Evolutionary conservation across 2,888 invertebrate species (phyloP), one percentile per base, ranked within the genome.

Genomic region (Aphodius sticticus): DNA sequence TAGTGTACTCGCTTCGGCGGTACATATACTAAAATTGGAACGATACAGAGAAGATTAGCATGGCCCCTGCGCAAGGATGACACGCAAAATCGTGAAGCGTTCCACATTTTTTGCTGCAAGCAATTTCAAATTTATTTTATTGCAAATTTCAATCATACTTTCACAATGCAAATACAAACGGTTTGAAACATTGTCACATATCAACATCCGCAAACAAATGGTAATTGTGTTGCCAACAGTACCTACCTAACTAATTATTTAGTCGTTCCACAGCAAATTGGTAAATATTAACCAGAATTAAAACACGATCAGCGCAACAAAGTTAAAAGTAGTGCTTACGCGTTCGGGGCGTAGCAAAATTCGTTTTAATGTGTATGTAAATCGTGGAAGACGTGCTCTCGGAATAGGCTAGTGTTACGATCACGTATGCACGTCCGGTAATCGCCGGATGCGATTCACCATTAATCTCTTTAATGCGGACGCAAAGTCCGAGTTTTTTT

Each of bases 21-120:
- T 93, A 93, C 93, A 93, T 93, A 93, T 93, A 93, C 94, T 94
- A 95, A 95, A 95, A 95, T 95, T 95, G 94, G 94, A 95, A 95
- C 94, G 94, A 95, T 95, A 95, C 95, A 95, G 95, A 95, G 95
- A 95, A 95, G 95, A 95, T 95, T 95, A 95, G 95, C 95, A 95
- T 95, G 94, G 94, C 94, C 94, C 94, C 95, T 95, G 94, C 94
- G 94, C 95, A 95, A 95, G 95, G 94, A 95, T 95, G 95, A 95
- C 95, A 95, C 95, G 95, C 95, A 95, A 95, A 95, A 95, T 95
- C 95, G 95, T 95, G 94, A 95, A 95, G 94, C 94, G 94, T 95
- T 94, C 93, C 93, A 93, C 93, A 93, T 92, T 93, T 91, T 26
- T 26, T 26, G 26, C 26, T 26, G 26, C 26, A 26, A 26, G 26